Conservation (phyloP, 2,888 invertebrate species). For the Psococerastis gibbosa region DNA sequence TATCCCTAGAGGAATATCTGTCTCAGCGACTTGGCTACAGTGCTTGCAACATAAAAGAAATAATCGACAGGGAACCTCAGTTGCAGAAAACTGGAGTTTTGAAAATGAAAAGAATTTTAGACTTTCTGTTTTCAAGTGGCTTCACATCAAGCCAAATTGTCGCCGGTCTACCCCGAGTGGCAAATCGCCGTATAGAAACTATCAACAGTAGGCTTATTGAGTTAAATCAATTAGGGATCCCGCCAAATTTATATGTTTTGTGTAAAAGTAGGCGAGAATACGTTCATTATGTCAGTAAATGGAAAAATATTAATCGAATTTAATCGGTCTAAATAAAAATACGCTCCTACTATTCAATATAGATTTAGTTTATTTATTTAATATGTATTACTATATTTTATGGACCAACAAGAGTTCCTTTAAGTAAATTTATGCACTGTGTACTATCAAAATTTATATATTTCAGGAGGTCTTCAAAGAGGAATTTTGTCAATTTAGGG, state of each 20-base stretch:
- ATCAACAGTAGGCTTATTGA: constrained; percentile 24
- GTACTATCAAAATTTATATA: too few relatives aligned
- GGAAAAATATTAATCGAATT: too few relatives aligned
- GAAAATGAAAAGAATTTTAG: constrained; percentile 27
- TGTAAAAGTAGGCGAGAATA: constrained; percentile 14
- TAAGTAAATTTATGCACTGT: too few relatives aligned
- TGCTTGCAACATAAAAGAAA: constrained; percentile 21
- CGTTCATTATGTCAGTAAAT: constrained; percentile 10
- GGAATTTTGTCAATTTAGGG: too few relatives aligned
- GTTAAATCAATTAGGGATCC: constrained; percentile 20
- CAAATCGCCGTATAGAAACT: constrained; percentile 21
- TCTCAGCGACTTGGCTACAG: constrained; percentile 25
- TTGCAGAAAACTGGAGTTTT: constrained; percentile 25
- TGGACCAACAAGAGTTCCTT: too few relatives aligned
- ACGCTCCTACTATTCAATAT: too few relatives aligned
- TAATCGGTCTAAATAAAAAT: too few relatives aligned
- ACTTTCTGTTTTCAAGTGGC: constrained; percentile 26
- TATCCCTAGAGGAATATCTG: constrained; percentile 23
- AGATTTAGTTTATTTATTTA: too few relatives aligned
- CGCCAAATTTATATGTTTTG: constrained; percentile 15
- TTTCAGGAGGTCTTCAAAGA: too few relatives aligned
- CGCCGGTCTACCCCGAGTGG: constrained; percentile 24
- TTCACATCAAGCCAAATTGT: constrained; percentile 25
- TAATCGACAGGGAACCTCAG: constrained; percentile 25
- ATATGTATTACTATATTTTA: too few relatives aligned